Evolutionary conservation across 2,797 vertebrate genomes (phyloP), one percentile per base, ranked within the genome.

Genomic region (Megalops cyprinoides): DNA sequence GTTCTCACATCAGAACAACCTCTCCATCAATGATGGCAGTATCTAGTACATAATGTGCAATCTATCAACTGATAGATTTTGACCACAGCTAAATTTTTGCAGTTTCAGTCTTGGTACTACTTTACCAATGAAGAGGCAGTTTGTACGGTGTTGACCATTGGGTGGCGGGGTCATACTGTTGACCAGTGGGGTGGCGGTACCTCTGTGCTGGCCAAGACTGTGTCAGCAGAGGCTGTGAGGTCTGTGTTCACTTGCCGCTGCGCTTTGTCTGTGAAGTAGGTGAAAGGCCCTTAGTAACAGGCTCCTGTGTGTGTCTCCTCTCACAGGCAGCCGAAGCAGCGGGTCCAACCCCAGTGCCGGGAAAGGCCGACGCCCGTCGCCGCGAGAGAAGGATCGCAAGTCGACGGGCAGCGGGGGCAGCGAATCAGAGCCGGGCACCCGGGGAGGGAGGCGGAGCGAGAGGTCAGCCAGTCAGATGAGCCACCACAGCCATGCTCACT

Each of bases 261-360:
- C 51, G 18, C 51, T 14, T 10, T 53, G 15, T 53, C 9, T 53
- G 51, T 53, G 2, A n/a, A 9, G 51, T 14, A 53, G 51, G 18
- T 14, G 15, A 53, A 53, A 15, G 3, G 51, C 51, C 15, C 15
- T 2, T 7, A 18, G 51, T 53, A 53, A 18, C 6, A 74, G 76
- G 20, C 34, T 37, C 39, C 3, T n/a, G 25, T 80, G 39, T 85
- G 51, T 74, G 79, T 81, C 37, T 37, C 56, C 78, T 76, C 78
- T 76, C 73, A 25, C 83, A 99, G 98, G 97, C 87, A 99, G 97
- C 94, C 96, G 95, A 92, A 99, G 98, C 96, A 99, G 98, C 84
- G 96, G 97, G 91, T 99, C 98, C 73, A 97, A 97, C 94, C 96
- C 96, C 88, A 97, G 97, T 79, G 94, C 94, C 69, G 95, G 96